phyloP scores from a whole-genome alignment of 2,888 invertebrate species.

The Brachyopa scutellaris region DNA sequence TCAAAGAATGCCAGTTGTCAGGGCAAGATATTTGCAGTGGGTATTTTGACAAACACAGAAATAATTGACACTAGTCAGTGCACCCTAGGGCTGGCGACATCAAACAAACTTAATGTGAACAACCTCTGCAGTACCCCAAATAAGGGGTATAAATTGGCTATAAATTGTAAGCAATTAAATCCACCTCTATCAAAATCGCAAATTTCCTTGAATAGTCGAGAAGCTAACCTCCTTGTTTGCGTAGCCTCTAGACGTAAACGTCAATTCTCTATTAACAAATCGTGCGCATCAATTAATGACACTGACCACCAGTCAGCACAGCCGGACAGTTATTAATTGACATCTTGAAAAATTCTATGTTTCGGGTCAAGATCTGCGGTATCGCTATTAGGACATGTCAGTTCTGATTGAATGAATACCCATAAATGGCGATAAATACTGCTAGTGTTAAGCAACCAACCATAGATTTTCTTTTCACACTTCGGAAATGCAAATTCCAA shows the following conservation, averaged over 20 bases:
- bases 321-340: constrained; percentile 27
- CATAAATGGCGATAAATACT: constrained; percentile 16
- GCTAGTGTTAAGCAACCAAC: constrained; percentile 9
- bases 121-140: no score
- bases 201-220: background rate
- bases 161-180: no score
- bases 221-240: background rate
- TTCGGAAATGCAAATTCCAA: constrained; percentile 38
- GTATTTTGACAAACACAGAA: no score
- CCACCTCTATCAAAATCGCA: no score
- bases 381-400: constrained; percentile 23
- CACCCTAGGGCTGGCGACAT: no score
- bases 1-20: no score
- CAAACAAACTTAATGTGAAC: no score
- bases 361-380: constrained; percentile 52
- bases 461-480: constrained; percentile 33
- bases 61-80: no score
- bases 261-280: background rate
- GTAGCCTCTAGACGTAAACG: background rate
- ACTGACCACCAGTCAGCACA: background rate
- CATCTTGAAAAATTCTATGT: constrained; percentile 18
- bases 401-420: constrained; percentile 15
- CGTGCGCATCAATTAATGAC: constrained; percentile 6
- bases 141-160: no score
- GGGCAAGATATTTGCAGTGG: no score